Evolutionary conservation across 2,888 invertebrate species (phyloP).

Genomic region (Meghimatium bilineatum): DNA sequence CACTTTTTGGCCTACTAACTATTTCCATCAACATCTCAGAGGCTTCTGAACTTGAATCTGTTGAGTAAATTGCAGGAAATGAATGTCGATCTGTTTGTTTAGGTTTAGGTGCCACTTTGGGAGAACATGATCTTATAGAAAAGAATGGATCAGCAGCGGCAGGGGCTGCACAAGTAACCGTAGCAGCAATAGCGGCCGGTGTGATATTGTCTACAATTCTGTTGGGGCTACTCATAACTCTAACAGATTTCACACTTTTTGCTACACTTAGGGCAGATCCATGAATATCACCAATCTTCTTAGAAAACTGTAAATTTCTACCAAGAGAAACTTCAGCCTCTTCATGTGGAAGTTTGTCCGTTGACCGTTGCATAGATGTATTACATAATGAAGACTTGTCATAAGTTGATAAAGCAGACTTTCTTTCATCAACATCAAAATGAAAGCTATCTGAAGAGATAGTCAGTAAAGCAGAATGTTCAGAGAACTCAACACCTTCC

Average conservation of each 20-base stretch:
- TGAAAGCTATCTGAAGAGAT: constrained; percentile 1
- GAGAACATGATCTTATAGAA: not conserved
- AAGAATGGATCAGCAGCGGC: constrained; percentile 31
- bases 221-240: constrained; percentile 25
- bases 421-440: constrained; percentile 6
- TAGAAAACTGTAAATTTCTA: not conserved
- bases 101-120: constrained; percentile 47
- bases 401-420: not conserved
- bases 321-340: constrained; percentile 6
- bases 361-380: constrained; percentile 36
- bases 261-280: constrained; percentile 19
- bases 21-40: constrained; percentile 18
- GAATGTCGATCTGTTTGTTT: constrained; percentile 44
- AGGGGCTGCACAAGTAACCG: constrained; percentile 43
- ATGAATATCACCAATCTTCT: constrained; percentile 9
- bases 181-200: constrained; percentile 40
- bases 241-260: constrained; percentile 16
- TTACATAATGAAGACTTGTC: constrained; percentile 4
- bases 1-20: constrained; percentile 41
- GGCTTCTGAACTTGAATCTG: not conserved
- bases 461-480: constrained; percentile 19
- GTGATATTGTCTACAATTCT: constrained; percentile 41
- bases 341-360: constrained; percentile 12
- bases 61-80: constrained; percentile 33
- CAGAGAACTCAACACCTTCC: constrained; percentile 28